These are phyloP conservation scores for Strix occidentalis DNA, from an alignment of 2,797 vertebrate genomes.

Conservation along the genomic window DNA sequence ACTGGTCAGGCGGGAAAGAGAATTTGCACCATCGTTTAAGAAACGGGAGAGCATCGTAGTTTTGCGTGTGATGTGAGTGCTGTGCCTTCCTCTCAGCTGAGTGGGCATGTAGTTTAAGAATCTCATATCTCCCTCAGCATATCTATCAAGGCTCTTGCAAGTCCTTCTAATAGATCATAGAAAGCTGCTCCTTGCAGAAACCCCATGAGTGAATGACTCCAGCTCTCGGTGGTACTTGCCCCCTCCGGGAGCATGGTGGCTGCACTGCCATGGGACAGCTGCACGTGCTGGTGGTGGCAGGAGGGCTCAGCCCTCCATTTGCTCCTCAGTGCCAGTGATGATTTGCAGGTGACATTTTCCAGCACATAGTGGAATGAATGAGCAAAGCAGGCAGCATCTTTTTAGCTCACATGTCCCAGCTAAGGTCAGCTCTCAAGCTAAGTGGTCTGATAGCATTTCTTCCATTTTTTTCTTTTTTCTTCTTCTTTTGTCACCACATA, in stretches of 20 bases:
- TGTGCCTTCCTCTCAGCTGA: background rate
- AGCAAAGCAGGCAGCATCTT: background rate
- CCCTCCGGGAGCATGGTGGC: background rate
- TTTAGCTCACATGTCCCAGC: background rate
- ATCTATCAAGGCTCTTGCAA: background rate
- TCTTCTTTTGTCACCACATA: background rate
- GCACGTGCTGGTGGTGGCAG: accelerated
- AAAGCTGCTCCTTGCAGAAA: background rate
- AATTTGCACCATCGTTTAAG: background rate
- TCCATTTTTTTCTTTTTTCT: background rate
- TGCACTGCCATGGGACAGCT: background rate
- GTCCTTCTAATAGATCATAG: background rate
- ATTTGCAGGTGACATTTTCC: background rate
- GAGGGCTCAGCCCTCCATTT: background rate
- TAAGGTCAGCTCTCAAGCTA: background rate
- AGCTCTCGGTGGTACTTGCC: background rate
- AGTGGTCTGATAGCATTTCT: background rate
- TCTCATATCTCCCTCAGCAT: background rate
- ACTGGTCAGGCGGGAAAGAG: background rate
- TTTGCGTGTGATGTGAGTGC: accelerated
- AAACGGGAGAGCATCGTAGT: background rate
- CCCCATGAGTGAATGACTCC: background rate
- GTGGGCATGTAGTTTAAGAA: background rate
- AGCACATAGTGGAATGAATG: background rate
- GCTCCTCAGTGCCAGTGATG: background rate